Evolutionary conservation across 2,797 vertebrate genomes (phyloP).

Genomic region (Acomys russatus): DNA sequence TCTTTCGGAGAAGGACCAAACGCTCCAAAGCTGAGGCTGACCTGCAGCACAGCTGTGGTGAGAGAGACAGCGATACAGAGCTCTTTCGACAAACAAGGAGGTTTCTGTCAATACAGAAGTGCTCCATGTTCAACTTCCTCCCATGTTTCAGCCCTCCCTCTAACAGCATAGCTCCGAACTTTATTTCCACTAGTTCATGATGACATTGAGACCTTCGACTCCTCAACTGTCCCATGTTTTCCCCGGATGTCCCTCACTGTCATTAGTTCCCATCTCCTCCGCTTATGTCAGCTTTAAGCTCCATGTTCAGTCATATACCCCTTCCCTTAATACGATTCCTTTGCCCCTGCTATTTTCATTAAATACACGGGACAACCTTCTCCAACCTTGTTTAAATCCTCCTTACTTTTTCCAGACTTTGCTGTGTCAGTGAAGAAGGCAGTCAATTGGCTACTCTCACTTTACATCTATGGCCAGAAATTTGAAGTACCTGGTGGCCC

Average conservation of each 20-base stretch:
- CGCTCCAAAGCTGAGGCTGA: not conserved
- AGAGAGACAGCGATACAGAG: not conserved
- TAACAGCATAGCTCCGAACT: not conserved
- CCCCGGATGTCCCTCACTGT: not conserved
- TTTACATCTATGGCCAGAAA: slow-evolving; percentile 54
- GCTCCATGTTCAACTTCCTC: not conserved
- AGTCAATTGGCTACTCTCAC: not conserved
- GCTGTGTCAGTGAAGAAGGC: not conserved
- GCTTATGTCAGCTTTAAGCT: slow-evolving; percentile 30
- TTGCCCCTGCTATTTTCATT: not conserved
- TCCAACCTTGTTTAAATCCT: not conserved
- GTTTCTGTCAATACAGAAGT: not conserved
- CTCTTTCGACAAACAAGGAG: not conserved
- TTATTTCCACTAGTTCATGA: not conserved
- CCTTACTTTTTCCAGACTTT: not conserved
- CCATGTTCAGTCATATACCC: not conserved
- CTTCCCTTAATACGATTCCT: not conserved
- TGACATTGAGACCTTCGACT: not conserved
- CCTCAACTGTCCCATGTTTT: not conserved
- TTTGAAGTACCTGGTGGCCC: not conserved
- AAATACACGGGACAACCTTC: not conserved
- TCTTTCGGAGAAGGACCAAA: not conserved
- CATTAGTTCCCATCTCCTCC: not conserved
- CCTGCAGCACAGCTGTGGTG: not conserved
- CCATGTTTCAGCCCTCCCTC: not conserved